A percentile compares a stretch with the other conserved stretches of the same genome.
These are phyloP conservation scores for Brachionichthys hirsutus DNA, from an alignment of 2,113 vertebrate species.

Conservation along the genomic window DNA sequence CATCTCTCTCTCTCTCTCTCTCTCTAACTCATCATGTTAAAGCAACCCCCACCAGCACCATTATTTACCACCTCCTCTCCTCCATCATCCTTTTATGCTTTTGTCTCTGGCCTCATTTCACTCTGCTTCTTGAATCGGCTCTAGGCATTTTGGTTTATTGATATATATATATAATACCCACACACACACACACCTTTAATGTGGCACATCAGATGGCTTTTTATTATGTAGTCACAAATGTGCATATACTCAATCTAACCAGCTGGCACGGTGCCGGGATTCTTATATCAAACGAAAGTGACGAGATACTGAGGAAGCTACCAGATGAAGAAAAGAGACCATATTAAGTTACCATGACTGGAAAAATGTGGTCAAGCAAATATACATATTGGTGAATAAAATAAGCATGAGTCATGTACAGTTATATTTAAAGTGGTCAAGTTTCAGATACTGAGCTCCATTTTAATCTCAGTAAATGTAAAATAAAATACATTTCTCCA, in stretches of 20 bases:
- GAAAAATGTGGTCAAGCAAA: neutral
- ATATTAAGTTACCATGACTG: neutral
- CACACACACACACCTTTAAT: slow-evolving; percentile 43
- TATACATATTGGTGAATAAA: neutral
- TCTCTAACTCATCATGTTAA: slow-evolving; percentile 20
- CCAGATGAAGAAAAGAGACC: neutral
- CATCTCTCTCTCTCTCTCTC: slow-evolving; percentile 17
- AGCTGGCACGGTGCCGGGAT: slow-evolving; percentile 7
- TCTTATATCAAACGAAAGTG: slow-evolving; percentile 25
- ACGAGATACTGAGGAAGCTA: neutral
- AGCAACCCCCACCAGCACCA: slow-evolving; percentile 26
- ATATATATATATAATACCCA: no score
- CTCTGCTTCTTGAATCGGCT: slow-evolving; percentile 50
- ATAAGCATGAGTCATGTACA: neutral
- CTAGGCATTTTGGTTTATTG: slow-evolving; percentile 40
- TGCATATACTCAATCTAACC: neutral
- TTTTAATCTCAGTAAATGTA: no score
- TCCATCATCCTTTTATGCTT: slow-evolving; percentile 67
- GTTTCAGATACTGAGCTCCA: no score
- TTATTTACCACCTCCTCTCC: slow-evolving; percentile 59
- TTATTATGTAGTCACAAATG: slow-evolving; percentile 19
- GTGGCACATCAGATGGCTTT: slow-evolving; percentile 27
- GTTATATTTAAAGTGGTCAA: no score
- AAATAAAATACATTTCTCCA: no score
- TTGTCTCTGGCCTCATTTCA: slow-evolving; percentile 69